Evolutionary conservation across 1,140 invertebrate species (phyloP).

Genomic region (Ylistrum balloti): DNA sequence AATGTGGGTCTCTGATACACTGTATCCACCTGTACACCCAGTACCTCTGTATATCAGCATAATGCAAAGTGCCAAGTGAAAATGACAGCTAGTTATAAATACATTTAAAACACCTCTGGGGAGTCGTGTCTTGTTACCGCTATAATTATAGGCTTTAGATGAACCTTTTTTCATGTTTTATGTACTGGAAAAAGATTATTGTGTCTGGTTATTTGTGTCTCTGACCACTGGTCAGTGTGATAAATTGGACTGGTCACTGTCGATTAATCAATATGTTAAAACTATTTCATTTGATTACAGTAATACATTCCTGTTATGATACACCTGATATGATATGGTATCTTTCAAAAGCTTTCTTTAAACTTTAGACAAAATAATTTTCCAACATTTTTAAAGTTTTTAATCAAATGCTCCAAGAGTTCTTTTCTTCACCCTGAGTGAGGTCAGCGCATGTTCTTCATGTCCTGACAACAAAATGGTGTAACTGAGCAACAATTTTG

Average conservation of each 20-base stretch:
- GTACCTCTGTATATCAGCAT: neutral
- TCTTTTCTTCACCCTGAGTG: too few relatives aligned
- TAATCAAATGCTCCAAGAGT: too few relatives aligned
- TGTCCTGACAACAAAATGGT: too few relatives aligned
- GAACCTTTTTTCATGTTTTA: conserved; percentile 1
- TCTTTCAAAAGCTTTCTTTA: too few relatives aligned
- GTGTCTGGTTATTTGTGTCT: neutral
- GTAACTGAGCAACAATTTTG: too few relatives aligned
- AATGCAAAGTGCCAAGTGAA: conserved; percentile 12
- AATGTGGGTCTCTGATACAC: neutral
- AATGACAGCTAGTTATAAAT: conserved; percentile 34
- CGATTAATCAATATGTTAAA: neutral
- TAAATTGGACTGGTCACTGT: neutral
- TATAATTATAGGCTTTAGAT: conserved; percentile 29
- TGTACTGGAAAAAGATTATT: conserved; percentile 39
- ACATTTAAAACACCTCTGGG: neutral
- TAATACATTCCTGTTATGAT: neutral
- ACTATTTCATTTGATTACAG: neutral
- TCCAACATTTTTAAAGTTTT: too few relatives aligned
- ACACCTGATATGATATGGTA: too few relatives aligned
- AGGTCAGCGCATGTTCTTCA: too few relatives aligned
- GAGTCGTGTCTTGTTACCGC: neutral
- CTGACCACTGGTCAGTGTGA: neutral
- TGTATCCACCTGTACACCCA: neutral
- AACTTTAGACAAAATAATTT: too few relatives aligned